Evolutionary conservation across 1,140 invertebrate species (phyloP).

Genomic region (Cydia amplana): DNA sequence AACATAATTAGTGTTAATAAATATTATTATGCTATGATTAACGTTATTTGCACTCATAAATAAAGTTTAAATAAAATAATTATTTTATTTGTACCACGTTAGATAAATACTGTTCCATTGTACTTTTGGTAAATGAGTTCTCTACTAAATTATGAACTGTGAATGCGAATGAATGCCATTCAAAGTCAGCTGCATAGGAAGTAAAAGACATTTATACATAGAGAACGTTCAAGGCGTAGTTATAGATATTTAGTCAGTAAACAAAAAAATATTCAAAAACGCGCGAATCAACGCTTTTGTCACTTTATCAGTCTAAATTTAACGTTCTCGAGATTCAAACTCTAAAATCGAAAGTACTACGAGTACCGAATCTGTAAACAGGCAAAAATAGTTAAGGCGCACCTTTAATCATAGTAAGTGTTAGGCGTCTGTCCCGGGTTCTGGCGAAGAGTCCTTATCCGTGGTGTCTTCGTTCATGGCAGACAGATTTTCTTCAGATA

Average conservation of each 20-base stretch:
- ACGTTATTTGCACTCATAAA: slow-evolving; percentile 6
- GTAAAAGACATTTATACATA: background rate
- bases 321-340: background rate
- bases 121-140: slow-evolving; percentile 15
- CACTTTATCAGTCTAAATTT: background rate
- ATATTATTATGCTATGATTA: slow-evolving; percentile 26
- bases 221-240: background rate
- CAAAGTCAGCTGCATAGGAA: background rate
- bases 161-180: background rate
- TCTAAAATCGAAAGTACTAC: background rate
- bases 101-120: slow-evolving; percentile 13
- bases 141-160: background rate
- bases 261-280: background rate
- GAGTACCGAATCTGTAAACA: background rate
- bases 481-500: slow-evolving; percentile 72
- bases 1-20: slow-evolving; percentile 19
- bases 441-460: slow-evolving; percentile 43
- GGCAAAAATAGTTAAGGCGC: background rate
- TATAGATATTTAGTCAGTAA: background rate
- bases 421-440: slow-evolving; percentile 1
- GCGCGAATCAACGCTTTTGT: slow-evolving; percentile 9
- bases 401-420: background rate
- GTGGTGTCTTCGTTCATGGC: slow-evolving; percentile 54
- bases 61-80: background rate
- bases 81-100: slow-evolving; percentile 17